Evolutionary conservation across 2,797 vertebrate genomes (phyloP), one percentile per base, ranked within the genome.

Genomic region (Hoplostethus mediterraneus): DNA sequence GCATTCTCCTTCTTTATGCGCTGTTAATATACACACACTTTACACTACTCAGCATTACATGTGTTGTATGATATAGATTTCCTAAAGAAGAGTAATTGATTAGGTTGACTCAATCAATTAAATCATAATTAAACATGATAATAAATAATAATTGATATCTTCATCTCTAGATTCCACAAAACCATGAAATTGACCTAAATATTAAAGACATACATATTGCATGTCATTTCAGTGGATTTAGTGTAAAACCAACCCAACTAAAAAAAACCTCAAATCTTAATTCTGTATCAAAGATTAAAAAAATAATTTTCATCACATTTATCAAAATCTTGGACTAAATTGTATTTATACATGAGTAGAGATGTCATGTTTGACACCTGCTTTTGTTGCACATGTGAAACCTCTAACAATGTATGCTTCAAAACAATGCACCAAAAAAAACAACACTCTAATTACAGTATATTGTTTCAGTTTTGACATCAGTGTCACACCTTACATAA

Each of bases 41-140:
- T 16, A 48, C 45, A 2, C 14, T 16, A 56, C 55, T 13, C 73
- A 72, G 74, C 36, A 58, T 36, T 58, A 60, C 21, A 58, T 63
- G 40, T 59, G 21, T 45, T 77, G 45, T 52, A 7, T 73, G 14
- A 74, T 71, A 67, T 51, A 38, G 45, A 57, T 58, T 6, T 61
- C 60, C 71, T 75, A 84, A 80, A 82, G 54, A 79, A 61, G 13
- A 80, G 12, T 56, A 66, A 67, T 60, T 67, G 4, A 76, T 66
- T 68, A 31, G 77, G 52, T 45, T 52, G 8, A 25, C 11, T 48
- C 49, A 21, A 47, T 72, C 61, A 31, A 17, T 75, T 74, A 40
- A 51, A 47, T 70, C 28, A 47, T 42, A 31, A 51, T 47, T 64
- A 1, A 51, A 62, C 42, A 64, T 28, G 31, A 52, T 21, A 52